A percentile compares a stretch with the other conserved stretches of the same genome.
phyloP scores from a whole-genome alignment of 2,113 vertebrate species.

The Scatophagus argus region DNA sequence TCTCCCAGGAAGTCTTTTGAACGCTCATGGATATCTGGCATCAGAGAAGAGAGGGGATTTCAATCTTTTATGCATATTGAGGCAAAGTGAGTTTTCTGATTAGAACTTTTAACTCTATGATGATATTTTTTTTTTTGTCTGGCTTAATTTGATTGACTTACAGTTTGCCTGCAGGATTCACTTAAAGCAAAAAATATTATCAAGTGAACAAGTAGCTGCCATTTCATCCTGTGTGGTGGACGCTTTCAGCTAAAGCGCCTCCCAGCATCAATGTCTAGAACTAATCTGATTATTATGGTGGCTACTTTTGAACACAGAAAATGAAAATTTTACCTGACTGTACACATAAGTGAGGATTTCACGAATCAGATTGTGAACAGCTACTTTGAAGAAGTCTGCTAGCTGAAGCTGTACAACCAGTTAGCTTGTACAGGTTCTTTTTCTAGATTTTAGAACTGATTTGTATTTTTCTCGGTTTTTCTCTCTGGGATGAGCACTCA shows the following conservation, averaged over 20 bases:
- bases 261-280: background rate
- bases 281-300: background rate
- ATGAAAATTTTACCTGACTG: background rate
- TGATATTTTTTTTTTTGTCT: slow-evolving; percentile 9
- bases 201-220: background rate
- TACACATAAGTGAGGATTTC: background rate
- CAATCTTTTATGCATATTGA: background rate
- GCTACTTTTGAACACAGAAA: background rate
- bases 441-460: background rate
- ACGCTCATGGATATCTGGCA: background rate
- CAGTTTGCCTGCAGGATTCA: background rate
- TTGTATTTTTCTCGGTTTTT: background rate
- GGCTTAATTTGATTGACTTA: background rate
- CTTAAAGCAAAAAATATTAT: background rate
- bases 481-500: background rate
- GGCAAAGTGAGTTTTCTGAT: background rate
- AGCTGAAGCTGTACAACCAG: background rate
- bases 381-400: background rate
- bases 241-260: background rate
- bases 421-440: background rate
- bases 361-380: background rate
- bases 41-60: slow-evolving; percentile 13
- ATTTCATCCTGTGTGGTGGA: background rate
- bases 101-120: background rate
- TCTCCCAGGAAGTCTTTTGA: slow-evolving; percentile 1